Base-by-base conservation (phyloP, 1,140 invertebrate genomes). In the Drosophila setifemur region DNA sequence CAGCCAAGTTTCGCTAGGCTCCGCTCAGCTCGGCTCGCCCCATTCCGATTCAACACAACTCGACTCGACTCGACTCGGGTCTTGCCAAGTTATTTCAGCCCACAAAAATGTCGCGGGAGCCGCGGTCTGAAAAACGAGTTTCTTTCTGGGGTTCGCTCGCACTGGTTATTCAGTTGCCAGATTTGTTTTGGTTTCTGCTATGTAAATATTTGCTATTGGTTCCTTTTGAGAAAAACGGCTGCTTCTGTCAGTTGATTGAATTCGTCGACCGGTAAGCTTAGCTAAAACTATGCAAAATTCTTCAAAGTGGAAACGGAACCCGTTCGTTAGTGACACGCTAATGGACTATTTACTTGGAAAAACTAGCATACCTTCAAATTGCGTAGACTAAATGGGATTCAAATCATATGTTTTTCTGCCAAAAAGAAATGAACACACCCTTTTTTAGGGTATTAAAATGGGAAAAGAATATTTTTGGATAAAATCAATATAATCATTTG, bases 71-170 rank as follows among this genome's bases (percentile, higher is more conserved):
- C 21, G 23, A 37, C 23, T 45, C 19, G 21, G 29, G 35, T 31
- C n/a, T 50, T 50, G 26, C 25, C 9, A 57, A 60, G 50, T 69
- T 76, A 77, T 83, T 83, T 83, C 29, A 82, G 61, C 60, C 40
- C 69, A 61, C 53, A 83, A 73, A 82, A 61, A 77, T 77, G 73
- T 83, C 78, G 68, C 61, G 45, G 53, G 47, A 49, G 35, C 18
- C 48, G 63, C 50, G 54, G 42, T 54, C 71, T 71, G 29, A 57
- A 81, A n/a, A 81, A 81, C 77, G 35, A 75, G 77, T 81, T 81
- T 81, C 58, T 45, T 42, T 54, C 25, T 11, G 2, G 16, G 9
- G 8, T 12, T 37, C 25, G 18, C 16, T 54, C 33, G 33, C 52
- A 11, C 29, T 45, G 19, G 4, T 29, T 57, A 19, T 43, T 35